Percentiles rank a stretch among this genome's conserved stretches.
Evolutionary conservation across 2,888 invertebrate genomes (phyloP).

Genomic region (Ophioninae sp.): DNA sequence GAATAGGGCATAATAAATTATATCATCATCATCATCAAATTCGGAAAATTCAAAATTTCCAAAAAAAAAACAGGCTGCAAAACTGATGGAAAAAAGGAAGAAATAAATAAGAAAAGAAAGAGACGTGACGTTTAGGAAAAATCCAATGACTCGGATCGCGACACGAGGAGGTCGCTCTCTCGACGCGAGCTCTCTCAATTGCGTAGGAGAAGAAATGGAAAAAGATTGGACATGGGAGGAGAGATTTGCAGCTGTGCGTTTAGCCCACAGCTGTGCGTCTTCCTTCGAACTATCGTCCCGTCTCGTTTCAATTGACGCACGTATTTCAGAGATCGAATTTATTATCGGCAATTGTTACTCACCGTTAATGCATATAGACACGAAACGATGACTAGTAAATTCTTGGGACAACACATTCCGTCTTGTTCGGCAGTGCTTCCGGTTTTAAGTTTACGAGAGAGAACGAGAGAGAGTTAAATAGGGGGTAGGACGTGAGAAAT

Average conservation of each 20-base stretch:
- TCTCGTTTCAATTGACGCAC: background rate
- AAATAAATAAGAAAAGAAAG: background rate
- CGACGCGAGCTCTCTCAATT: background rate
- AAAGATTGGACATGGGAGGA: background rate
- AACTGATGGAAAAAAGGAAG: background rate
- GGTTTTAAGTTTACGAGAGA: conserved; percentile 38
- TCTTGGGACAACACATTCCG: conserved; percentile 67
- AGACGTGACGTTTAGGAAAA: background rate
- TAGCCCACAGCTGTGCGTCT: background rate
- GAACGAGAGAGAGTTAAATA: background rate
- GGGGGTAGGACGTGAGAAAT: conserved; percentile 22
- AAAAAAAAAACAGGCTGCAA: background rate
- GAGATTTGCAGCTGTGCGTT: background rate
- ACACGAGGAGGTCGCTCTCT: background rate
- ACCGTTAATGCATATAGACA: conserved; percentile 72
- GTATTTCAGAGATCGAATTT: background rate
- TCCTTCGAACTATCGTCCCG: background rate
- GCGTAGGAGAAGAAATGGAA: background rate
- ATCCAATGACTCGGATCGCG: background rate
- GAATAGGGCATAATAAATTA: no score
- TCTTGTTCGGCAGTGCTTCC: conserved; percentile 58
- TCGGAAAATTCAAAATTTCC: background rate
- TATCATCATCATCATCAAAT: no score
- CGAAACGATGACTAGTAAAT: conserved; percentile 75
- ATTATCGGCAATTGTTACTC: conserved; percentile 49